Conservation (phyloP, 2,797 vertebrate genomes). For the Morelia viridis region DNA sequence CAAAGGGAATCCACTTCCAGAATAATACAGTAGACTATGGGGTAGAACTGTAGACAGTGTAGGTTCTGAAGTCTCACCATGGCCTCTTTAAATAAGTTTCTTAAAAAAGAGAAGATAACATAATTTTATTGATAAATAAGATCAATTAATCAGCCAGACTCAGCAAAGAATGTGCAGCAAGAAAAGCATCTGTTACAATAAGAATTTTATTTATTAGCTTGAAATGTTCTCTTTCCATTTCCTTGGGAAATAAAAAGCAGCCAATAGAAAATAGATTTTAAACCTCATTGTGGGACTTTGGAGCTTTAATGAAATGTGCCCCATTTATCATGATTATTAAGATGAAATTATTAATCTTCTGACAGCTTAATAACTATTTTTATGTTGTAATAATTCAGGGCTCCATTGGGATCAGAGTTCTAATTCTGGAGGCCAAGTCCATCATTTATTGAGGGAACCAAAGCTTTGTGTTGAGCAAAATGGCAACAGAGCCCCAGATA, state of each 20-base stretch:
- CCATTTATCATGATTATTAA: slow-evolving; percentile 82
- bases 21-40: slow-evolving; percentile 56
- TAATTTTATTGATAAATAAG: slow-evolving; percentile 74
- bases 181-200: slow-evolving; percentile 63
- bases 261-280: slow-evolving; percentile 71
- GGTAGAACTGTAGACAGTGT: slow-evolving; percentile 48
- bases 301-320: slow-evolving; percentile 68
- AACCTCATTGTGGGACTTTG: slow-evolving; percentile 64
- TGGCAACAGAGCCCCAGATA: slow-evolving; percentile 65
- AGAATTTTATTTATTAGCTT: slow-evolving; percentile 69
- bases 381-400: slow-evolving; percentile 84
- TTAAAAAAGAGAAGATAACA: slow-evolving; percentile 58
- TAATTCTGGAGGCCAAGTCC: slow-evolving; percentile 77
- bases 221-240: slow-evolving; percentile 56
- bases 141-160: slow-evolving; percentile 68
- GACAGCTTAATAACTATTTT: slow-evolving; percentile 86
- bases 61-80: slow-evolving; percentile 47
- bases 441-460: slow-evolving; percentile 75
- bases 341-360: slow-evolving; percentile 80
- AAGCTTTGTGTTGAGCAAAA: slow-evolving; percentile 70
- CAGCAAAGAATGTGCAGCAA: slow-evolving; percentile 52
- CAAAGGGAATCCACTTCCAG: slow-evolving; percentile 57
- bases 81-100: slow-evolving; percentile 63
- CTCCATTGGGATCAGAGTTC: slow-evolving; percentile 77
- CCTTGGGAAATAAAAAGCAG: slow-evolving; percentile 65